Evolutionary conservation across 1,140 invertebrate species (phyloP).

Genomic region (Penaeus vannamei): DNA sequence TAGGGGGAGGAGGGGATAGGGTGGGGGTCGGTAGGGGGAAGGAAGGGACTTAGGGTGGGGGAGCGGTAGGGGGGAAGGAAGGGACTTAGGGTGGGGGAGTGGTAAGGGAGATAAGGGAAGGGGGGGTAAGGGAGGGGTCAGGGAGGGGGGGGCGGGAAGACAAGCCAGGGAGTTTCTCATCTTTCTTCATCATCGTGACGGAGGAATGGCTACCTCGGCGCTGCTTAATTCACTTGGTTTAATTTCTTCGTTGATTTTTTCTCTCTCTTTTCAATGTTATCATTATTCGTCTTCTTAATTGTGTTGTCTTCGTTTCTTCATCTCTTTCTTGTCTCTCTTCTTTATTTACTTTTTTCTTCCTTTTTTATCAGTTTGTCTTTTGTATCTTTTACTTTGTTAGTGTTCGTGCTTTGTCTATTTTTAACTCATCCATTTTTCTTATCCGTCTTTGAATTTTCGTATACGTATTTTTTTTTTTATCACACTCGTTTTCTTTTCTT

Average conservation of each 20-base stretch:
- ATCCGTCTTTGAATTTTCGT: background rate
- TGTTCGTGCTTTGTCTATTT: background rate
- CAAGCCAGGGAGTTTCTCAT: too few relatives aligned
- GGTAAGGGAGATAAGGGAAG: background rate
- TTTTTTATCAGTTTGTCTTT: background rate
- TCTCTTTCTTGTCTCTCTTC: background rate
- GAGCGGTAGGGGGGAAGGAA: background rate
- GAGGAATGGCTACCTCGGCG: too few relatives aligned
- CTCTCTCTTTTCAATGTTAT: background rate
- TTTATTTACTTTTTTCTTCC: background rate
- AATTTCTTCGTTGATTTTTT: too few relatives aligned
- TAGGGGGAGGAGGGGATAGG: background rate
- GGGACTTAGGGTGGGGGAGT: too few relatives aligned
- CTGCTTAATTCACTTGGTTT: too few relatives aligned
- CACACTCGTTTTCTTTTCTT: too few relatives aligned
- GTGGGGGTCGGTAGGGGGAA: background rate
- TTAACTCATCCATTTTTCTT: background rate
- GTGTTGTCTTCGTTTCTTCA: background rate
- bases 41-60: background rate
- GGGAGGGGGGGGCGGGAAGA: too few relatives aligned
- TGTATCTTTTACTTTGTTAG: background rate
- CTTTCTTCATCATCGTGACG: too few relatives aligned
- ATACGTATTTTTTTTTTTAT: background rate
- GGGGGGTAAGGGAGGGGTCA: background rate
- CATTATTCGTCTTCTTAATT: constrained; percentile 1